A percentile compares a stretch with the other conserved stretches of the same genome.
phyloP scores from a whole-genome alignment of 2,797 vertebrate genomes.

The Triplophysa yarkandensis region DNA sequence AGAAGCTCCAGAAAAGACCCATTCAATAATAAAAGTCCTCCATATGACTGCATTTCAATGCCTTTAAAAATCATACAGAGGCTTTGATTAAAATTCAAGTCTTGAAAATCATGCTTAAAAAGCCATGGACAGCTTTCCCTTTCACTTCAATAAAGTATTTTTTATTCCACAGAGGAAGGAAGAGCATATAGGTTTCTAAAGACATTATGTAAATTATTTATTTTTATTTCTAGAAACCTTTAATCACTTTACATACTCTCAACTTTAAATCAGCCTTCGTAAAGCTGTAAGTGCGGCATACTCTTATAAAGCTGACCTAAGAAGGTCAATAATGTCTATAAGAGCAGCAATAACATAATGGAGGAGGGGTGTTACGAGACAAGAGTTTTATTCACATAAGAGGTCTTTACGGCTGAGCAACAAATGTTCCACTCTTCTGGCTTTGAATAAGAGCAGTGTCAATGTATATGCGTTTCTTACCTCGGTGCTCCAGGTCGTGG shows the following conservation, averaged over 20 bases:
- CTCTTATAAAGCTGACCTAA: not conserved
- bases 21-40: not conserved
- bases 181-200: not conserved
- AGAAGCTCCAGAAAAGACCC: too few relatives aligned
- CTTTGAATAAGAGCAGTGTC: constrained; percentile 39
- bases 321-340: constrained; percentile 31
- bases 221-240: not conserved
- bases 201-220: not conserved
- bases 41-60: not conserved
- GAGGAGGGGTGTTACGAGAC: not conserved
- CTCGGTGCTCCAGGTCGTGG: constrained; percentile 92
- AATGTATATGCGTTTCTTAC: constrained; percentile 65
- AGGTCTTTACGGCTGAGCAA: constrained; percentile 17
- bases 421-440: constrained; percentile 32
- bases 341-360: constrained; percentile 21
- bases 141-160: too few relatives aligned
- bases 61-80: not conserved
- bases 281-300: not conserved
- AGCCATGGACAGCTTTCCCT: not conserved
- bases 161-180: too few relatives aligned
- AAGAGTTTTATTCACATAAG: constrained; percentile 20
- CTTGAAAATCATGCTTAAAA: not conserved
- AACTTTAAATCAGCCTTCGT: constrained; percentile 6
- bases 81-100: not conserved
- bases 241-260: not conserved